These are phyloP conservation scores for Cosmorhoe ocellata DNA, from an alignment of 2,888 invertebrate genomes.

Conservation along the genomic window DNA sequence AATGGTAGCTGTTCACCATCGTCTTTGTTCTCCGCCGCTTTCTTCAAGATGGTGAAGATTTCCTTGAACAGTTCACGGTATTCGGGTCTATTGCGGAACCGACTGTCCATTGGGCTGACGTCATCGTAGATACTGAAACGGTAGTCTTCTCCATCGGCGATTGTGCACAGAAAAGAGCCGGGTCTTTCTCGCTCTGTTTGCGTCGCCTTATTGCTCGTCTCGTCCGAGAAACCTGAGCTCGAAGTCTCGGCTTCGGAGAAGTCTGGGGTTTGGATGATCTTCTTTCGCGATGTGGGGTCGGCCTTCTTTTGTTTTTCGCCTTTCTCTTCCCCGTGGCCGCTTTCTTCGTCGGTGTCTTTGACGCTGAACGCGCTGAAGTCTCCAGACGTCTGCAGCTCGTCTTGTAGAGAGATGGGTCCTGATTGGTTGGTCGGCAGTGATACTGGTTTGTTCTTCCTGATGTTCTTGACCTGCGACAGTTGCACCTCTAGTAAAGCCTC, in stretches of 20 bases:
- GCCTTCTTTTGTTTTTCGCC: constrained; percentile 73
- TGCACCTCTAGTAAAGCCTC: constrained; percentile 91
- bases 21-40: constrained; percentile 91
- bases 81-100: constrained; percentile 91
- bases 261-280: constrained; percentile 89
- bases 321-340: constrained; percentile 83
- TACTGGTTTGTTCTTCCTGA: constrained; percentile 65
- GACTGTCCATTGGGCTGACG: constrained; percentile 89
- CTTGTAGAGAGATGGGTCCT: constrained; percentile 83
- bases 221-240: constrained; percentile 92
- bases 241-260: constrained; percentile 94
- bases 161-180: constrained; percentile 92
- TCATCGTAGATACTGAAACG: constrained; percentile 93
- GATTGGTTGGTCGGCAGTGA: constrained; percentile 60
- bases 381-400: constrained; percentile 89
- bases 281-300: constrained; percentile 72
- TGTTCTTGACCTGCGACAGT: constrained; percentile 83
- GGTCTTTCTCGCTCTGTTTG: constrained; percentile 90
- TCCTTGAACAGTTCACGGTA: constrained; percentile 91
- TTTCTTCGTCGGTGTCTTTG: constrained; percentile 85
- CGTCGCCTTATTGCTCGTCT: constrained; percentile 91
- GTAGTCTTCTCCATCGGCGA: constrained; percentile 92
- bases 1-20: constrained; percentile 89
- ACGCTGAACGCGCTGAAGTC: constrained; percentile 86
- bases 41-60: constrained; percentile 91